These are phyloP conservation scores for Tuta absoluta DNA, from an alignment of 2,888 invertebrate species.

Conservation along the genomic window DNA sequence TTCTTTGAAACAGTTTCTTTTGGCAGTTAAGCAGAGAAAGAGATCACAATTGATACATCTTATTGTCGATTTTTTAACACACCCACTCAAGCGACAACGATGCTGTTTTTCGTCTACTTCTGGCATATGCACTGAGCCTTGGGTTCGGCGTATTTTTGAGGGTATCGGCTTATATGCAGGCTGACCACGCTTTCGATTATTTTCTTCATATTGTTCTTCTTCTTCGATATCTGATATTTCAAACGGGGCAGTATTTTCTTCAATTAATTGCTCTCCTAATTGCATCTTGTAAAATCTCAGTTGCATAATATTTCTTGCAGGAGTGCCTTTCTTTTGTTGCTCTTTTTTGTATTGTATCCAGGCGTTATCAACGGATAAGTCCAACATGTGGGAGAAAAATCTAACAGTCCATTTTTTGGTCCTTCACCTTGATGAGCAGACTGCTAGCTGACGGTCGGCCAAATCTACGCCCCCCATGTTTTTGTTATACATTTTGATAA, in stretches of 20 bases:
- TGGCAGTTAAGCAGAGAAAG: too few relatives aligned
- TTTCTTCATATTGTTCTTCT: too few relatives aligned
- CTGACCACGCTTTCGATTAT: too few relatives aligned
- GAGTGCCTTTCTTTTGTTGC: conserved; percentile 9
- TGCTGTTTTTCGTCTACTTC: too few relatives aligned
- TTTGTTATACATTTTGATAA: neutral
- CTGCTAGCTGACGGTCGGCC: conserved; percentile 5
- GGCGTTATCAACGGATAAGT: conserved; percentile 1
- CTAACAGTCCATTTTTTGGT: conserved; percentile 13
- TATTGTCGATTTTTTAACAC: too few relatives aligned
- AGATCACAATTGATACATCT: too few relatives aligned
- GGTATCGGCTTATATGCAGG: too few relatives aligned
- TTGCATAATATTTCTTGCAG: neutral
- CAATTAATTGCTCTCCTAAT: neutral
- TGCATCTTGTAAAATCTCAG: neutral
- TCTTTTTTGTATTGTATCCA: conserved; percentile 28
- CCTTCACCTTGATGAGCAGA: neutral
- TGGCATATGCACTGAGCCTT: too few relatives aligned
- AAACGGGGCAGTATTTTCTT: conserved; percentile 7
- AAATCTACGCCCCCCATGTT: conserved; percentile 16
- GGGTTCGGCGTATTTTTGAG: too few relatives aligned
- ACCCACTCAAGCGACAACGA: too few relatives aligned
- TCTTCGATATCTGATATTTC: too few relatives aligned
- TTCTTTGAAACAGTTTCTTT: too few relatives aligned
- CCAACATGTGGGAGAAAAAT: conserved; percentile 7